Evolutionary conservation across 2,113 vertebrate species (phyloP).

Genomic region (Nibea albiflora): DNA sequence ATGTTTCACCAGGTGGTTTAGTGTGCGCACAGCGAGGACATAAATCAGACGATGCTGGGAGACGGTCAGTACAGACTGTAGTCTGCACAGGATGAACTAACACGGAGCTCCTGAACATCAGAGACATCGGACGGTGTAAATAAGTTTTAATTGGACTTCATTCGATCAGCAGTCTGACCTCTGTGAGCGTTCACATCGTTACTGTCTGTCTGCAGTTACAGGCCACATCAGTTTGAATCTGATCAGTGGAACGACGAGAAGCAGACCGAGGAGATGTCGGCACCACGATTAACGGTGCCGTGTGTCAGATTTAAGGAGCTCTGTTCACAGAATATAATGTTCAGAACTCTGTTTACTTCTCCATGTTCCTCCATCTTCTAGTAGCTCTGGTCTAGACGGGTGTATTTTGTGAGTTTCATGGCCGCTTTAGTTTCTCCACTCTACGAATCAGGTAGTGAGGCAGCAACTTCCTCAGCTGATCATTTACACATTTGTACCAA

Average conservation of each 20-base stretch:
- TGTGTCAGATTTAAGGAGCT: too few relatives aligned
- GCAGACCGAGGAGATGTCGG: neutral
- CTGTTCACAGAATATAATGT: too few relatives aligned
- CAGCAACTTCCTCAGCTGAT: too few relatives aligned
- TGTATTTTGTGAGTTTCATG: too few relatives aligned
- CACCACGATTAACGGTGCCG: too few relatives aligned
- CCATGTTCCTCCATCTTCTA: too few relatives aligned
- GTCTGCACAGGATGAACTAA: neutral
- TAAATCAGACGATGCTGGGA: neutral
- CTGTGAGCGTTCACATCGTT: neutral
- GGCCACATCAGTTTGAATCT: neutral
- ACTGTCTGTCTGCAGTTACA: neutral
- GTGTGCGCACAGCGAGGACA: neutral
- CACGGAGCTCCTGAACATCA: neutral
- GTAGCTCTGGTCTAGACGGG: too few relatives aligned
- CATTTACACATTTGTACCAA: neutral
- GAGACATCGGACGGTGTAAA: neutral
- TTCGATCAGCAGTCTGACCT: neutral
- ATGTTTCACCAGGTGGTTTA: slow-evolving; percentile 2
- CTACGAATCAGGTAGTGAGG: too few relatives aligned
- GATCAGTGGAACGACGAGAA: neutral
- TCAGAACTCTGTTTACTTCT: too few relatives aligned
- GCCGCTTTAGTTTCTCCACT: too few relatives aligned
- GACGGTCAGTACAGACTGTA: neutral
- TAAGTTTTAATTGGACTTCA: neutral